Percentiles rank a stretch among this genome's conserved stretches.
Conservation (phyloP, 64 coral and sea anemone genomes). For the Cladopsammia gracilis region DNA sequence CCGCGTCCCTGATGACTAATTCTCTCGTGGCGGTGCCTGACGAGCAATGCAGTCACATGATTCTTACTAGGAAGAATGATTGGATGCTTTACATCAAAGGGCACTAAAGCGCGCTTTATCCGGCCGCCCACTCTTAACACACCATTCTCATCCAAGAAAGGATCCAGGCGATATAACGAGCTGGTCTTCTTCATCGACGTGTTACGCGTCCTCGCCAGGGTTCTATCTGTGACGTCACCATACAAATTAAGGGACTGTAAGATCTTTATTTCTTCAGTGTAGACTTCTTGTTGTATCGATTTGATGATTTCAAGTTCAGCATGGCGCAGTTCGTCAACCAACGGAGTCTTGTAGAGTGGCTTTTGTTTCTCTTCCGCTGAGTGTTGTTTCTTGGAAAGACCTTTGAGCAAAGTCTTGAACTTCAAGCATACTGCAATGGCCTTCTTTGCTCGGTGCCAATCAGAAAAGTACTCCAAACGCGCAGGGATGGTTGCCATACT, state of each 20-base stretch:
- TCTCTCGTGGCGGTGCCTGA: slow-evolving; percentile 11
- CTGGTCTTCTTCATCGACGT: slow-evolving; percentile 43
- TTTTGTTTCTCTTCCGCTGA: no score
- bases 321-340: slow-evolving; percentile 27
- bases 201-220: slow-evolving; percentile 5
- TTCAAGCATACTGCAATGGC: slow-evolving; percentile 43
- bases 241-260: neutral
- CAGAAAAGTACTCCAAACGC: slow-evolving; percentile 25
- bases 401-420: neutral
- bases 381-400: no score
- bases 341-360: neutral
- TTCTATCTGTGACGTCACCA: slow-evolving; percentile 3
- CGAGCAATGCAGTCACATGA: neutral
- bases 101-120: neutral
- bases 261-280: neutral
- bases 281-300: neutral
- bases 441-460: slow-evolving; percentile 54
- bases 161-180: slow-evolving; percentile 39
- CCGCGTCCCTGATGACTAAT: slow-evolving; percentile 3
- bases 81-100: slow-evolving; percentile 22
- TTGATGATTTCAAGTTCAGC: slow-evolving; percentile 9
- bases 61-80: neutral
- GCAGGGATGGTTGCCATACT: slow-evolving; percentile 10
- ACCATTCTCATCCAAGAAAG: slow-evolving; percentile 21
- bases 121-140: slow-evolving; percentile 43